Base-by-base conservation (phyloP, 2,113 vertebrate species). In the Callipepla californica region DNA sequence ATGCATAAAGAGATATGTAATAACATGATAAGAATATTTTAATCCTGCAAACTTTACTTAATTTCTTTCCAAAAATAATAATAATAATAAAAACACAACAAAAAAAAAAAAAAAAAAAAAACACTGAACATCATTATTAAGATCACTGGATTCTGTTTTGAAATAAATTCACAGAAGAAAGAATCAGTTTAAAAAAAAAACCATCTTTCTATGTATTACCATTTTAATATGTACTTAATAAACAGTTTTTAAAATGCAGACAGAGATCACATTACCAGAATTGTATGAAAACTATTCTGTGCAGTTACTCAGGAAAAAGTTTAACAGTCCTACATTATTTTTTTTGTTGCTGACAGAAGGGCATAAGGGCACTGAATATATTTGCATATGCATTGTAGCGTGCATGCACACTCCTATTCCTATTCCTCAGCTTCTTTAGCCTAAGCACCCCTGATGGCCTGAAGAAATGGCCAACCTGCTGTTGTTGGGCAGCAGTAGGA, bases 361-460 rank as follows among this genome's bases (percentile, higher is more conserved):
- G 48, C 40, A 58, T 30, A 48, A 48, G 47, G 4, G 13, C 25
- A 26, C 26, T 34, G 48, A 23, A 34, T 15, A 11, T 32, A 5
- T 73, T 45, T 67, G 13, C 25, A 44, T 15, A 2, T 15, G 44
- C 18, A 18, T 42, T 32, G 51, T 30, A 25, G 28, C 22, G 20
- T 15, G 26, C 14, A 7, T 0, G 1, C 63, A 69, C 7, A 4
- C 8, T 58, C 22, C 51, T 53, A 53, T 38, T 6, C 2, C 45
- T 19, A 30, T 19, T 50, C 21, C 28, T 21, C 55, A 59, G 21
- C 5, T 38, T 9, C 79, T 65, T 55, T 55, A 28, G 53, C 53
- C 28, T 30, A 55, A 11, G 28, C 26, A 55, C 15, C 30, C 51
- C 51, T 55, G 28, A 30, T 26, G 16, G 26, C 51, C 51, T 55